Evolutionary conservation across 2,888 invertebrate species (phyloP), one percentile per base, ranked within the genome.

Genomic region (Acronicta psi): DNA sequence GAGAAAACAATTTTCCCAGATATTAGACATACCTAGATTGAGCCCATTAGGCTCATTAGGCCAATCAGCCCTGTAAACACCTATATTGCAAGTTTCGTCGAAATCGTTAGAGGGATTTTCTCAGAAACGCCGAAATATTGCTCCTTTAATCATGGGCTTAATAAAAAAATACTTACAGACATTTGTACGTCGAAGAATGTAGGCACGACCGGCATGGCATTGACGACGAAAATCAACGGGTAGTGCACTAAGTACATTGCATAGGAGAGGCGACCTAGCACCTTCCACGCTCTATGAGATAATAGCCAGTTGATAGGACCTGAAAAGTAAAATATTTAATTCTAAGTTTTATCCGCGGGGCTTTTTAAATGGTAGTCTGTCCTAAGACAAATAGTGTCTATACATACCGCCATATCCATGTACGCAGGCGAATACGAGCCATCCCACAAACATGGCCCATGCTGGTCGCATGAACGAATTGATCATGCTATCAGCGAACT

Each of bases 241-340:
- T 90, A 87, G 70, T 95, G 95, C 0, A 94, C 82, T 4, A 95
- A 59, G 63, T 95, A 95, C 88, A 95, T 94, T 2, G 94, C 94
- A 54, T 94, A 95, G 0, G 95, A 95, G 1, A 95, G 79, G 40
- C 94, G 89, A 18, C 92, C 89, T 3, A 95, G 77, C 2, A 95
- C 79, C 75, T 94, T 93, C 88, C 95, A 95, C 44, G 94, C 73
- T 14, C 83, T 81, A 1, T 91, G 78, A 0, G 94, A 92, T n/a
- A 95, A 73, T 38, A 95, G 79, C 91, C 93, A 93, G 67, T 94
- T 91, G 5, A 94, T 76, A 2, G 90, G 84, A 46, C 93, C 95
- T 95, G 70, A 8, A 79, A 79, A 38, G 17, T 4, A 17, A 40
- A 20, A 38, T 50, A 13, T n/a, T n/a, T n/a, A n/a, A n/a, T n/a